Conservation (phyloP, 2,797 vertebrate genomes). For the Pangasius larnaudii region DNA sequence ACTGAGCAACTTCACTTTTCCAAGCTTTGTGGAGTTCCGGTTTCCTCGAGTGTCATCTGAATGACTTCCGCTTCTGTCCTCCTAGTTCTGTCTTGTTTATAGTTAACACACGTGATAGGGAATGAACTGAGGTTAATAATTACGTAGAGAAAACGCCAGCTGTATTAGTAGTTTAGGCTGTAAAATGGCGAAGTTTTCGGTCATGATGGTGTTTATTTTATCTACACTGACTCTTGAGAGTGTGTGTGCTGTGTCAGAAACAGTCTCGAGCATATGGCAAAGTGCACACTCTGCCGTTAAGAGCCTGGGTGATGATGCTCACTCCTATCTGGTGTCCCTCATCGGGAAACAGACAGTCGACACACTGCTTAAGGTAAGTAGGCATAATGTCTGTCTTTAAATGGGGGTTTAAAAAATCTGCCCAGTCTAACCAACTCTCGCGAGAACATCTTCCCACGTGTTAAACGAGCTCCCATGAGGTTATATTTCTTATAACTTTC, state of each 20-base stretch:
- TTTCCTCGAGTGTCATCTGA: not conserved
- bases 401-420: not conserved
- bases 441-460: not conserved
- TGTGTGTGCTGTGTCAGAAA: constrained; percentile 13
- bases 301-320: constrained; percentile 59
- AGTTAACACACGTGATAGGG: not conserved
- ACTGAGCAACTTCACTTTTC: not conserved
- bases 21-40: not conserved
- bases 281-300: constrained; percentile 52
- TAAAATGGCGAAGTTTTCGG: not conserved
- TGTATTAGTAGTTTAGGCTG: not conserved
- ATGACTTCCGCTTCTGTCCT: not conserved
- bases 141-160: not conserved
- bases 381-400: not conserved
- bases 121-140: too few relatives aligned
- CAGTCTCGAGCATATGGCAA: constrained; percentile 42
- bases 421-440: not conserved
- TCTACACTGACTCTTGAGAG: not conserved
- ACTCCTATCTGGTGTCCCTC: constrained; percentile 13
- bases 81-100: not conserved
- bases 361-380: constrained; percentile 1
- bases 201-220: not conserved
- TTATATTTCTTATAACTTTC: not conserved
- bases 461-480: not conserved
- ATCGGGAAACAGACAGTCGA: constrained; percentile 15